phyloP scores from a whole-genome alignment of 2,797 vertebrate species.

The Betta splendens region DNA sequence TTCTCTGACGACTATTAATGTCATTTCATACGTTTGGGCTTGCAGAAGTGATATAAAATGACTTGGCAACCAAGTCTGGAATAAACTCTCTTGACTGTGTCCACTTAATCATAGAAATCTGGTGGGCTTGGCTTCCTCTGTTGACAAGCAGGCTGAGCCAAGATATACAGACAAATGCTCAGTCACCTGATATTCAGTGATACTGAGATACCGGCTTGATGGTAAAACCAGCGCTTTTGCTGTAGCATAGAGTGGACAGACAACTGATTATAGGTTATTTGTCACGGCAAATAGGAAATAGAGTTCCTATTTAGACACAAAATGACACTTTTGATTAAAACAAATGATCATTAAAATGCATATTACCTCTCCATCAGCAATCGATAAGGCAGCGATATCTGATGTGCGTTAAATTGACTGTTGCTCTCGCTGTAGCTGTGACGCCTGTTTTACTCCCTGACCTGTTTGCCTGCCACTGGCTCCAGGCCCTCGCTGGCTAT shows the following conservation, averaged over 20 bases:
- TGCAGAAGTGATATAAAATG: constrained; percentile 71
- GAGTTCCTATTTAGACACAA: constrained; percentile 15
- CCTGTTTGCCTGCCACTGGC: constrained; percentile 74
- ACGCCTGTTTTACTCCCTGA: constrained; percentile 69
- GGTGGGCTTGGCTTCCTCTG: constrained; percentile 75
- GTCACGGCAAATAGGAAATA: constrained; percentile 7
- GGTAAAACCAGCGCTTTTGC: constrained; percentile 24
- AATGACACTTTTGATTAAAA: constrained; percentile 13
- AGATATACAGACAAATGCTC: constrained; percentile 75
- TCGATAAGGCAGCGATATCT: constrained; percentile 52
- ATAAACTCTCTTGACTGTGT: constrained; percentile 72
- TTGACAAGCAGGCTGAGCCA: constrained; percentile 66
- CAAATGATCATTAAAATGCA: constrained; percentile 1
- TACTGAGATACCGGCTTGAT: constrained; percentile 59
- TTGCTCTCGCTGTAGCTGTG: constrained; percentile 63
- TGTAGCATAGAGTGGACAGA: constrained; percentile 29
- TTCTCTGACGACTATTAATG: constrained; percentile 66
- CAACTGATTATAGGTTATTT: constrained; percentile 19
- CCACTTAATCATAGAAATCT: constrained; percentile 77
- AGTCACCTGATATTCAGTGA: constrained; percentile 63
- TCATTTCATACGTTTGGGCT: constrained; percentile 62
- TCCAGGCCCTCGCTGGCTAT: constrained; percentile 76
- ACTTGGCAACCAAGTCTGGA: constrained; percentile 69
- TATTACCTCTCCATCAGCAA: constrained; percentile 19
- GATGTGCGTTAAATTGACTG: constrained; percentile 69